Evolutionary conservation across 2,888 invertebrate genomes (phyloP), one percentile per base, ranked within the genome.

Genomic region (Nymphalis polychloros): DNA sequence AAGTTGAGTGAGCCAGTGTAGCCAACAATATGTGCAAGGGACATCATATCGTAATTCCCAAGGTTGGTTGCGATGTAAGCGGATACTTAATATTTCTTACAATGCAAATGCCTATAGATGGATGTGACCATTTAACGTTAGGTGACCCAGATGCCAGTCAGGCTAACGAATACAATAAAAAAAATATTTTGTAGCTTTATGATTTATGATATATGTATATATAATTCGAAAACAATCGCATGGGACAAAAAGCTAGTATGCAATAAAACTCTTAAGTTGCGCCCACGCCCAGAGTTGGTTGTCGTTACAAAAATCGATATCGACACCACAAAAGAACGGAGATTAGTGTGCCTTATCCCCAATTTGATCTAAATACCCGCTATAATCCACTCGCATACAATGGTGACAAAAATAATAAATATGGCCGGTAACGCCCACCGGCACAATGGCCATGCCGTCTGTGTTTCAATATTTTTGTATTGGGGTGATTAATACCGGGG

Each of bases 331-430:
- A 85, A 80, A 79, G 79, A 80, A 77, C 78, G 79, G 81, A 87
- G 92, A 91, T 91, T 91, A 91, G 86, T 81, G 77, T 78, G 79
- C 88, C 78, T 89, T 92, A 92, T 92, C 91, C 91, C 89, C 91
- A 92, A 92, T 92, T 91, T 86, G 87, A 92, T 92, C 92, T 92
- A 92, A 92, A 92, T 90, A 90, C 90, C 84, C 79, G 81, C 84
- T 86, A 84, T 92, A 90, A 92, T 89, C 90, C 90, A 72, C 79
- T 73, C 79, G 75, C 76, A 84, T 82, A 92, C 92, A 92, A 82
- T 82, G 86, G 92, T 87, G 91, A 91, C 91, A 90, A 90, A 92
- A 92, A 92, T 92, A 92, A 92, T 91, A 92, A 92, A 92, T 92
- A 92, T 84, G 79, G 84, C 82, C 71, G 77, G 74, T 70, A 75